Evolutionary conservation across 2,797 vertebrate species (phyloP), one percentile per base, ranked within the genome.

Genomic region (Rhinophrynus dorsalis): DNA sequence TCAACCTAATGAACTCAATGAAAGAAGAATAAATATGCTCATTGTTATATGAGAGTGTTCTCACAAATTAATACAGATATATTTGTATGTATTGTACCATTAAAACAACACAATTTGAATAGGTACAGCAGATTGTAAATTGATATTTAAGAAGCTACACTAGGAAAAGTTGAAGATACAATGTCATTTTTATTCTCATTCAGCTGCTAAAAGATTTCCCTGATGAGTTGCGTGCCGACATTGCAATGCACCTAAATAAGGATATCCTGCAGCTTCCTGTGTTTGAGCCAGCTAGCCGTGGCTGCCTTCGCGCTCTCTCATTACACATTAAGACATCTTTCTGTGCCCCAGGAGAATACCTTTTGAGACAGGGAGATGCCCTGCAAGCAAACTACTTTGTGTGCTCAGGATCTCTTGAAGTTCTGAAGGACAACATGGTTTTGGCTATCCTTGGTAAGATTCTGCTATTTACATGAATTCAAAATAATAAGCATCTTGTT

Each of bases 171-270:
- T 5, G 10, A 10, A 32, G 5, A 32, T 32, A 4, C 29, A n/a
- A 10, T 32, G 29, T 32, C 29, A 32, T 17, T n/a, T 12, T 15
- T 4, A 30, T 4, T 47, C 52, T 72, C 56, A 7, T 67, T 51
- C 76, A 98, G 96, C 88, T 98, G 66, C 89, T 98, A 67, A 94
- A 92, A 1, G 95, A 98, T 88, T 98, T 98, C 82, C 96, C 96
- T 0, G 96, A 98, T 0, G 96, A 98, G 79, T 89, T 98, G 75
- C 92, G 94, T 0, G 96, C 96, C 0, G 96, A 98, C 37, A 94
- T 98, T 24, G 94, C 96, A 75, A 96, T 98, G 96, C 94, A 98
- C 76, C 89, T 98, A 68, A 95, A 98, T 84, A 96, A 97, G 83
- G 95, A 98, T 86, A 98, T 98, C 83, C 85, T 98, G 83, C 96